phyloP scores from a whole-genome alignment of 53 echinoderm and acorn worm genomes.

The Luidia sarsii region DNA sequence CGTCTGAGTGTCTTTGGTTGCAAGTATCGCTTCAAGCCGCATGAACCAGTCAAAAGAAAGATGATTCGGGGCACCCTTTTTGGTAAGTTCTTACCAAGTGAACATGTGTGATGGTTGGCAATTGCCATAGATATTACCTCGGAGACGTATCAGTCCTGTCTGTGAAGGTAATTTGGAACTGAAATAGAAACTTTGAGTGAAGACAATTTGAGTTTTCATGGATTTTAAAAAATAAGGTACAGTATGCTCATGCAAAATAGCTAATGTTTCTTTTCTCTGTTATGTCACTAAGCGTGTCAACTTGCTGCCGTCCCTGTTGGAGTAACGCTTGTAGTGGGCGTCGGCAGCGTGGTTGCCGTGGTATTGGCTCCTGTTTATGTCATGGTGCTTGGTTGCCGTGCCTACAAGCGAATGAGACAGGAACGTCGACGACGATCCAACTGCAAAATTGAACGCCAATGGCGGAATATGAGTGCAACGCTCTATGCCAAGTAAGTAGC shows the following conservation, averaged over 20 bases:
- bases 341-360: slow-evolving; percentile 42
- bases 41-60: slow-evolving; percentile 58
- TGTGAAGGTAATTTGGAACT: too few relatives aligned
- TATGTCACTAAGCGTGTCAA: slow-evolving; percentile 20
- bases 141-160: too few relatives aligned
- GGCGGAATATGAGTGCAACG: background rate
- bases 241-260: too few relatives aligned
- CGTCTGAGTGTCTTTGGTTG: slow-evolving; percentile 69
- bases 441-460: background rate
- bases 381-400: background rate
- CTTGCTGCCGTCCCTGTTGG: slow-evolving; percentile 40
- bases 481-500: slow-evolving; percentile 6
- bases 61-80: slow-evolving; percentile 56
- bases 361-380: background rate
- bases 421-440: background rate
- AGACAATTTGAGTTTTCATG: too few relatives aligned
- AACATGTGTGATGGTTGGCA: background rate
- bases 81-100: slow-evolving; percentile 31
- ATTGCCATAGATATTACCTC: too few relatives aligned
- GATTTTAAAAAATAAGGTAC: too few relatives aligned
- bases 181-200: too few relatives aligned
- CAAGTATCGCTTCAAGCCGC: slow-evolving; percentile 66
- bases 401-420: background rate
- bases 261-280: background rate
- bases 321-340: slow-evolving; percentile 44